Conservation (phyloP, 2,888 invertebrate species). For the Tubiluchus corallicola region DNA sequence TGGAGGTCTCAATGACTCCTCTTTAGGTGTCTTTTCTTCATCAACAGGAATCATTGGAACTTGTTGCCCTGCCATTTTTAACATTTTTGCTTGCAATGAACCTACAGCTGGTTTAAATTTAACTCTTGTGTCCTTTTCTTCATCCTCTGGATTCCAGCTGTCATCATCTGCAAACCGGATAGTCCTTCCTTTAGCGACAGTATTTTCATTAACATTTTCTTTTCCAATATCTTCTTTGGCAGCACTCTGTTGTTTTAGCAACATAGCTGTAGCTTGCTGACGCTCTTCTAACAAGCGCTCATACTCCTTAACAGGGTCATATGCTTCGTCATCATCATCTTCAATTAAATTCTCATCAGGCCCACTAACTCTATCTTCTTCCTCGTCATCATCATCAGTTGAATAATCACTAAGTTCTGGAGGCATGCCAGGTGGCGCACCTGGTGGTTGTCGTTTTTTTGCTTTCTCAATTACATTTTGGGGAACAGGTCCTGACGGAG, state of each 20-base stretch:
- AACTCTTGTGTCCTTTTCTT: constrained; percentile 23
- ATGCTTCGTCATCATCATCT: constrained; percentile 2
- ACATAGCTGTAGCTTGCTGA: neutral
- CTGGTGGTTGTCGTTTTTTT: constrained; percentile 39
- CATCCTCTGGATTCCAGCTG: constrained; percentile 26
- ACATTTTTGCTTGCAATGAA: constrained; percentile 60
- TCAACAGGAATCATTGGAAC: constrained; percentile 39
- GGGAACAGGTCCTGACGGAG: neutral
- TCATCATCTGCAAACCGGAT: constrained; percentile 45
- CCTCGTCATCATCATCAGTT: constrained; percentile 42
- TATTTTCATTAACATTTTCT: too few species aligned
- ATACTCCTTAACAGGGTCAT: constrained; percentile 2
- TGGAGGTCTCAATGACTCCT: constrained; percentile 10
- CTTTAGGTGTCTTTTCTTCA: neutral
- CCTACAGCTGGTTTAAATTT: constrained; percentile 17
- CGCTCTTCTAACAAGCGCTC: neutral
- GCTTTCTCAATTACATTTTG: constrained; percentile 6
- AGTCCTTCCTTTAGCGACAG: too few species aligned
- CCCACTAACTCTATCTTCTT: too few species aligned
- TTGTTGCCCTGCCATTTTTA: constrained; percentile 72
- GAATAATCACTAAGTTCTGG: constrained; percentile 38
- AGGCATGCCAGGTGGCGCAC: constrained; percentile 68
- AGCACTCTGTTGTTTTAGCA: neutral
- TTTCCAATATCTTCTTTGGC: too few species aligned
- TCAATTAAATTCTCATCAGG: too few species aligned